A percentile compares a stretch with the other conserved stretches of the same genome.
phyloP scores from a whole-genome alignment of 64 coral and sea anemone genomes.

The Porites australiensis region DNA sequence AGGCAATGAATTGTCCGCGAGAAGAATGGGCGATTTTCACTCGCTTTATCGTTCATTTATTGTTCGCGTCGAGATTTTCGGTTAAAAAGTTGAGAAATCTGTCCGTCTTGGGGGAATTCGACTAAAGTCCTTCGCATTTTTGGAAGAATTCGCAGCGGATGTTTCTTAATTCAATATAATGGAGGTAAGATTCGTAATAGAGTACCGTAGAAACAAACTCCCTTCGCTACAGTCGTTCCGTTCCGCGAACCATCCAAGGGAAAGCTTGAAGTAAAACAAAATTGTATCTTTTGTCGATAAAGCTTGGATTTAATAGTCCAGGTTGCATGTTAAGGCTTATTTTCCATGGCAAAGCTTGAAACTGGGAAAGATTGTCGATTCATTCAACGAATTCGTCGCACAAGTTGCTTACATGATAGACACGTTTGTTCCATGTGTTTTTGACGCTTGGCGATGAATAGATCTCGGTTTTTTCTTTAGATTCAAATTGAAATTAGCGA shows the following conservation, averaged over 20 bases:
- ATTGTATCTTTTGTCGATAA: not conserved
- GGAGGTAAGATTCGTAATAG: slow-evolving; percentile 27
- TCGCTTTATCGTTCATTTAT: not conserved
- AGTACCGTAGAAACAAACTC: not conserved
- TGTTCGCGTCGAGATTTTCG: not conserved
- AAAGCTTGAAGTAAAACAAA: not conserved
- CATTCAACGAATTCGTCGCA: not conserved
- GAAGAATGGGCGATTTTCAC: slow-evolving; percentile 33
- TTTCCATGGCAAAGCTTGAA: not conserved
- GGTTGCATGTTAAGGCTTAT: too few relatives aligned
- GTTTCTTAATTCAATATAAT: not conserved
- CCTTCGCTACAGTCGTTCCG: too few relatives aligned
- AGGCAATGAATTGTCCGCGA: slow-evolving; percentile 24
- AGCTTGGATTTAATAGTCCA: too few relatives aligned
- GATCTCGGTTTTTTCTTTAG: not conserved
- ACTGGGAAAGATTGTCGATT: not conserved
- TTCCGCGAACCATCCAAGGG: not conserved
- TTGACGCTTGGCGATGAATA: not conserved
- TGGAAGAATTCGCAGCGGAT: not conserved
- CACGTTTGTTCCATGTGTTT: slow-evolving; percentile 18
- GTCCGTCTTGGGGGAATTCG: not conserved
- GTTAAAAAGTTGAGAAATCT: not conserved
- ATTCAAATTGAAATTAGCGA: not conserved
- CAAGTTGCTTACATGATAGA: not conserved
- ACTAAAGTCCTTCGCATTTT: not conserved